Conservation (phyloP, 2,113 vertebrate species). For the Cettia cetti region DNA sequence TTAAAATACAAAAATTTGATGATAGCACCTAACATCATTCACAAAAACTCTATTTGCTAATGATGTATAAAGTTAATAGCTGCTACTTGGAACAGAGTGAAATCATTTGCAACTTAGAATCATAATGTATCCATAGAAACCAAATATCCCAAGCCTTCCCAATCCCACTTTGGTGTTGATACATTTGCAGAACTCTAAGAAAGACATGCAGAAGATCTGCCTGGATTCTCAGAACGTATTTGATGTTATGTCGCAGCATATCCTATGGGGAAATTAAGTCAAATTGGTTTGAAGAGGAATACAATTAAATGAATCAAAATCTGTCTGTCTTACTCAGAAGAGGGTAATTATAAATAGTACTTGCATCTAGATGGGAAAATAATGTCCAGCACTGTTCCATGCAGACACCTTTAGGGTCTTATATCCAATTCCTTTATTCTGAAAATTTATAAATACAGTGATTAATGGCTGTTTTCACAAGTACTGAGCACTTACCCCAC, state of each 20-base stretch:
- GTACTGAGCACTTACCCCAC: not conserved
- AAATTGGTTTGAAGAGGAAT: conserved; percentile 7
- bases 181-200: not conserved
- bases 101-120: not conserved
- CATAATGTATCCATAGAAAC: not conserved
- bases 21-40: not conserved
- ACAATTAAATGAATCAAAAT: conserved; percentile 18
- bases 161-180: not conserved
- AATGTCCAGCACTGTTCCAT: not conserved
- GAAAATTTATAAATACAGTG: not conserved
- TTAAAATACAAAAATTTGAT: not conserved
- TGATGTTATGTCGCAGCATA: not conserved
- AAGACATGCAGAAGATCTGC: not conserved
- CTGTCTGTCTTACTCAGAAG: not conserved
- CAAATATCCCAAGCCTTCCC: not conserved
- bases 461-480: not conserved
- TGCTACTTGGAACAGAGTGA: not conserved
- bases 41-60: not conserved
- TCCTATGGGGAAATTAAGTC: conserved; percentile 28
- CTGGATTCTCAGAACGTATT: not conserved
- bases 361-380: conserved; percentile 4
- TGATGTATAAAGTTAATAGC: not conserved
- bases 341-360: conserved; percentile 23
- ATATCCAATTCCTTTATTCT: not conserved
- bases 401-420: not conserved